Percentiles rank a stretch among this genome's conserved stretches.
Evolutionary conservation across 2,797 vertebrate species (phyloP).

Genomic region (Periophthalmus magnuspinnatus): DNA sequence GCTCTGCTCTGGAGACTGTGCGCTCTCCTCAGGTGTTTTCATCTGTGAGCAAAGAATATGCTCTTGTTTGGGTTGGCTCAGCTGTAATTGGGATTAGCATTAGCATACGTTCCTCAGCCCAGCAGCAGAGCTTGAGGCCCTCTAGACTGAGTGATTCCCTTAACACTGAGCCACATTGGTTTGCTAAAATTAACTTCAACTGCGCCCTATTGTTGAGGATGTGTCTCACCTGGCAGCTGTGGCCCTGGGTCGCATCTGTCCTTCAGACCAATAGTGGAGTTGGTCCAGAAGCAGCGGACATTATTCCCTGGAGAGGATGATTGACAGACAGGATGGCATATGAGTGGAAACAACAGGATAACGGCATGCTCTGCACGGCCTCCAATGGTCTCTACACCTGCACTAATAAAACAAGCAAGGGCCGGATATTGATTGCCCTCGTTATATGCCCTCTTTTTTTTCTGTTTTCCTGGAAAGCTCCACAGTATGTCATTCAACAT

Average conservation of each 20-base stretch:
- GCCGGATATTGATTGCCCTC: constrained; percentile 39
- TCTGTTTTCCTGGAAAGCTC: no score
- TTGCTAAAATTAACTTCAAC: constrained; percentile 50
- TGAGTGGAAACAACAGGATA: constrained; percentile 28
- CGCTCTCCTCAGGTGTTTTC: constrained; percentile 45
- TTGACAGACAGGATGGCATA: constrained; percentile 38
- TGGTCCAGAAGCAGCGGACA: constrained; percentile 42
- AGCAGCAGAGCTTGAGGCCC: constrained; percentile 25
- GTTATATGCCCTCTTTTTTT: background rate
- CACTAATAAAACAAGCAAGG: constrained; percentile 21
- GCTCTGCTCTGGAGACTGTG: constrained; percentile 24
- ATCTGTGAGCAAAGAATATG: constrained; percentile 21
- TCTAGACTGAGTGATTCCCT: constrained; percentile 30
- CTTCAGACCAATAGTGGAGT: constrained; percentile 53
- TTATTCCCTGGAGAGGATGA: constrained; percentile 49
- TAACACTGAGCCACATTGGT: constrained; percentile 47
- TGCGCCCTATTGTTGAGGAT: constrained; percentile 60
- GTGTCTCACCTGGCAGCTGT: constrained; percentile 63
- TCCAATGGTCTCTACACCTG: constrained; percentile 19
- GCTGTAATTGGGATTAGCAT: constrained; percentile 67
- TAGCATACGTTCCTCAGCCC: constrained; percentile 59
- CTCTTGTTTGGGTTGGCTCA: constrained; percentile 51
- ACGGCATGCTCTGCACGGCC: constrained; percentile 36
- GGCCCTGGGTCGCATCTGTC: constrained; percentile 61
- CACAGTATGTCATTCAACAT: no score